Evolutionary conservation across 2,888 invertebrate species (phyloP), one percentile per base, ranked within the genome.

Genomic region (Apamea sordens): DNA sequence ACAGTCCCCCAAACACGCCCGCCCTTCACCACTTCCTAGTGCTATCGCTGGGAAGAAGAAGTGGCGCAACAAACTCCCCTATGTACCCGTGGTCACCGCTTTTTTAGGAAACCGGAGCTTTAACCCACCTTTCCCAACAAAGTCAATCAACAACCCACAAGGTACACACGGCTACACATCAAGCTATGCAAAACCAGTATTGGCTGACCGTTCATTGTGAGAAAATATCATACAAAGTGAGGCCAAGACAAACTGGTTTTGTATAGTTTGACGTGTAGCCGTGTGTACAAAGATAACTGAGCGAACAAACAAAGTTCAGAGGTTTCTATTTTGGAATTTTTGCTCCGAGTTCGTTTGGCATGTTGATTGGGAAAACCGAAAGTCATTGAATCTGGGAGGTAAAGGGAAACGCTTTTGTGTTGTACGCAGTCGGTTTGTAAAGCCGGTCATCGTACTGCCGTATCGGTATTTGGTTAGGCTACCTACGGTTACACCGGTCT

Each of bases 361-460:
- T 63, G 71, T 77, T 86, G 71, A 84, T 86, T 86, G 73, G 73
- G 21, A 69, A 64, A 73, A 71, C 61, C 56, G 44, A 73, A 76
- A 76, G 61, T 61, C 69, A 76, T 73, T 69, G 82, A 74, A 68
- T 76, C 75, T 59, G 63, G 5, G n/a, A 65, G 36, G 47, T 56
- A 75, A 85, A 59, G 59, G 36, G 36, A 53, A 77, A 67, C 21
- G 56, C 76, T 50, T 80, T 86, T 86, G 76, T 83, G 28, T 32
- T 41, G 61, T 32, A 53, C n/a, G 15, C 32, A 28, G 64, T 56
- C 36, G 10, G 41, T 80, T 72, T 80, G 32, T 56, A 47, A n/a
- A 47, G 24, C 21, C 41, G 15, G 68, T 83, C 82, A 76, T 64
- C 59, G 41, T 32, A 47, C 11, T 71, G 44, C 24, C 32, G 24